Evolutionary conservation across 2,888 invertebrate genomes (phyloP).

Genomic region (Sarcophaga carnaria): DNA sequence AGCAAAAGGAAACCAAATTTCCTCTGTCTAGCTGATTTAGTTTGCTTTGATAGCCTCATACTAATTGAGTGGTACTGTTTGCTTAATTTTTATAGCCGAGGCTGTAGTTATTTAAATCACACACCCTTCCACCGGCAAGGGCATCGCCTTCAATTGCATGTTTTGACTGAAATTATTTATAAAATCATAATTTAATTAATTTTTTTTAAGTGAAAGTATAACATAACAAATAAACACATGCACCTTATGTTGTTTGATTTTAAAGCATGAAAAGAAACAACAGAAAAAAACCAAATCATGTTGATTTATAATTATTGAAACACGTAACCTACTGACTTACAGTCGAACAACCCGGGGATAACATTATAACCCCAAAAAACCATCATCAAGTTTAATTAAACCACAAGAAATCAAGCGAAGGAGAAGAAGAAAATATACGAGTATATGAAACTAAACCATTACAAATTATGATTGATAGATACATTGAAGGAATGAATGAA

Average conservation of each 20-base stretch:
- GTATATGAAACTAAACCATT: slow-evolving; percentile 5
- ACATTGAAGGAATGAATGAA: background rate
- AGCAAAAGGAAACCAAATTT: no score
- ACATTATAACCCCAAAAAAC: background rate
- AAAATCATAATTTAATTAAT: slow-evolving; percentile 3
- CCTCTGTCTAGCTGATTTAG: no score
- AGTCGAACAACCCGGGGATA: background rate
- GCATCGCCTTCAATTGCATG: background rate
- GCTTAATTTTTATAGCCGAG: no score
- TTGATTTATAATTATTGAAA: slow-evolving; percentile 30
- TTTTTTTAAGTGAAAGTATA: slow-evolving; percentile 8
- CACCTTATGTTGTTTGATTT: background rate
- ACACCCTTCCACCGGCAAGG: no score
- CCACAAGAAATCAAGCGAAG: background rate
- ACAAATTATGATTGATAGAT: slow-evolving; percentile 44
- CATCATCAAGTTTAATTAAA: slow-evolving; percentile 39
- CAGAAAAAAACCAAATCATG: slow-evolving; percentile 10
- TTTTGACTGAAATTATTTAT: background rate
- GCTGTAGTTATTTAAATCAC: no score
- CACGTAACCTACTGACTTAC: slow-evolving; percentile 17
- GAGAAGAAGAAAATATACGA: background rate
- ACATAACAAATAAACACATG: background rate
- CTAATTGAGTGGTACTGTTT: no score
- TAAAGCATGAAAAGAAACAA: background rate
- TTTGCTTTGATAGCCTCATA: no score